Evolutionary conservation across 2,888 invertebrate species (phyloP).

Genomic region (Ptycholaimellus sp.): DNA sequence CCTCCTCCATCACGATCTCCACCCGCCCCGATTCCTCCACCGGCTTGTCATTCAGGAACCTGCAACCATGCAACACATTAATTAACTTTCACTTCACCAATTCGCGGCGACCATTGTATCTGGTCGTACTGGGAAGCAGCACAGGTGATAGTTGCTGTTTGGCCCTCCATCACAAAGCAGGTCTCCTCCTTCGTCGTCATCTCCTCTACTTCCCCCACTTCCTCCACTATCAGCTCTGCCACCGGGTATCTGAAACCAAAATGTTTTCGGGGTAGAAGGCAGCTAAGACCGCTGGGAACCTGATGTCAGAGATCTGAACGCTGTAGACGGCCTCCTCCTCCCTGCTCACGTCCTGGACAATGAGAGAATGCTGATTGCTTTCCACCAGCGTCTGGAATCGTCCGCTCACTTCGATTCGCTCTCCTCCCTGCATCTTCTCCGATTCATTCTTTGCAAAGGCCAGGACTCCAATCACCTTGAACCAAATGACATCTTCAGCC

Average conservation of each 20-base stretch:
- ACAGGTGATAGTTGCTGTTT: conserved; percentile 15
- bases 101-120: too few species aligned
- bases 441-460: too few species aligned
- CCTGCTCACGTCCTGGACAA: too few species aligned
- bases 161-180: conserved; percentile 24
- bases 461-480: too few species aligned
- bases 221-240: conserved; percentile 19
- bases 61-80: conserved; percentile 13
- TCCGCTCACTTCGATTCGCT: too few species aligned
- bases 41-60: conserved; percentile 17
- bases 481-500: conserved; percentile 15
- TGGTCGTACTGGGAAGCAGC: too few species aligned
- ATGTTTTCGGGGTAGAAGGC: too few species aligned
- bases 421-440: too few species aligned
- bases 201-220: conserved; percentile 7
- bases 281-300: too few species aligned
- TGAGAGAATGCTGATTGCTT: too few species aligned
- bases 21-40: conserved; percentile 11
- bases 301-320: conserved; percentile 8
- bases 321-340: conserved; percentile 20
- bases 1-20: conserved; percentile 10
- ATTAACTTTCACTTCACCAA: too few species aligned
- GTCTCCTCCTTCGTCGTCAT: conserved; percentile 10
- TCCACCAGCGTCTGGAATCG: too few species aligned
- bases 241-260: conserved; percentile 11